These are phyloP conservation scores for Blera fallax DNA, from an alignment of 2,888 invertebrate species.

Conservation along the genomic window DNA sequence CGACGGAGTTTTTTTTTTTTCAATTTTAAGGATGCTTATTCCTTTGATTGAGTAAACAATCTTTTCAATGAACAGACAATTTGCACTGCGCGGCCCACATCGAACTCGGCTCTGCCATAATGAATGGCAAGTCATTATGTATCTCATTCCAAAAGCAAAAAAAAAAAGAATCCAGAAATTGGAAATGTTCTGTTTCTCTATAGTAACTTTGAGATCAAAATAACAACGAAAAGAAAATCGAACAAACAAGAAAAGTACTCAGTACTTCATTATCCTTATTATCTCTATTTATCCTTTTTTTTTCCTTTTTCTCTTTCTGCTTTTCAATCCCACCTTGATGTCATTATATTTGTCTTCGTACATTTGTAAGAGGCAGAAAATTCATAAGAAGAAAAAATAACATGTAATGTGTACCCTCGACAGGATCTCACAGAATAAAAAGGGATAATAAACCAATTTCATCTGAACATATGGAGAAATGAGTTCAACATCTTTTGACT, in stretches of 20 bases:
- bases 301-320: background rate
- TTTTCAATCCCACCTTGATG: constrained; percentile 25
- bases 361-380: background rate
- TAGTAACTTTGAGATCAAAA: constrained; percentile 22
- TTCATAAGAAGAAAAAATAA: background rate
- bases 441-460: constrained; percentile 46
- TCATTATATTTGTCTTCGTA: constrained; percentile 13
- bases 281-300: constrained; percentile 54
- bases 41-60: background rate
- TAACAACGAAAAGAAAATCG: constrained; percentile 12
- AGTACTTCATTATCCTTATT: constrained; percentile 63
- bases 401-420: constrained; percentile 10
- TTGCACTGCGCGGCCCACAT: background rate
- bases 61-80: background rate
- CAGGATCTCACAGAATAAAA: constrained; percentile 24
- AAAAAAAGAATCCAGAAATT: background rate
- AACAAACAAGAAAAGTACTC: constrained; percentile 42
- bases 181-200: constrained; percentile 10
- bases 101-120: background rate
- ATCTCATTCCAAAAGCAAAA: background rate
- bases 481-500: constrained; percentile 46
- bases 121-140: background rate
- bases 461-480: constrained; percentile 43
- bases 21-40: background rate
- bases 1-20: background rate